Conservation (phyloP, 2,888 invertebrate species). For the Adelognathus sp. region DNA sequence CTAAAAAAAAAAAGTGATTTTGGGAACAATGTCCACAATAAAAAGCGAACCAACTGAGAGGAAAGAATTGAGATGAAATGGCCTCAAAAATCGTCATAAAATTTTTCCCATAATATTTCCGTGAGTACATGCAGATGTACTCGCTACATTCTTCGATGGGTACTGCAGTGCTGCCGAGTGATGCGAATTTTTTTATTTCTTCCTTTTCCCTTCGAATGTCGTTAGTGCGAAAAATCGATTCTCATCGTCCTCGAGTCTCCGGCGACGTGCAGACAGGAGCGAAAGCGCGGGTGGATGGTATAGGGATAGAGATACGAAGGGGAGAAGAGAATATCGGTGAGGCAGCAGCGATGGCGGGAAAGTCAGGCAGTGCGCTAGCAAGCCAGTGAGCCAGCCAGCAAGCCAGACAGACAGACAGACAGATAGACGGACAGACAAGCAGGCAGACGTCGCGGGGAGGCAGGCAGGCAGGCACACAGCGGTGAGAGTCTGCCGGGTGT, state of each 20-base stretch:
- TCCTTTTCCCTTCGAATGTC: conserved; percentile 44
- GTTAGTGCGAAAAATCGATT: conserved; percentile 56
- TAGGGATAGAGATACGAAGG: too few relatives aligned
- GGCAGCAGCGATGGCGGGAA: conserved; percentile 17
- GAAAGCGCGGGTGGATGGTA: not conserved
- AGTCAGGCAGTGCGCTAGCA: conserved; percentile 24
- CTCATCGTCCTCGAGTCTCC: conserved; percentile 31
- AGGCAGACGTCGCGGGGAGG: conserved; percentile 52
- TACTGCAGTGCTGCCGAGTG: not conserved
- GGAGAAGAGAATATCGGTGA: conserved; percentile 22
- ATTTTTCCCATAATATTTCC: too few relatives aligned
- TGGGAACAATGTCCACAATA: too few relatives aligned
- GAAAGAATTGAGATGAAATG: too few relatives aligned
- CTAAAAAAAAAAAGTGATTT: too few relatives aligned
- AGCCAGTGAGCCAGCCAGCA: conserved; percentile 54
- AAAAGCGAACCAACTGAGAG: too few relatives aligned
- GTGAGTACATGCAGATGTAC: too few relatives aligned
- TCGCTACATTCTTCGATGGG: too few relatives aligned
- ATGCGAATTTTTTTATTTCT: conserved; percentile 18
- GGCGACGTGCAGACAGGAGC: conserved; percentile 42
- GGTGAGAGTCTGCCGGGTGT: conserved; percentile 22
- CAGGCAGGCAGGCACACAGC: too few relatives aligned
- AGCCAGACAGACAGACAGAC: conserved; percentile 56
- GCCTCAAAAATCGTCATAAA: too few relatives aligned
- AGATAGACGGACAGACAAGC: not conserved